Base-by-base conservation (phyloP, 2,113 vertebrate species). In the Octodon degus region DNA sequence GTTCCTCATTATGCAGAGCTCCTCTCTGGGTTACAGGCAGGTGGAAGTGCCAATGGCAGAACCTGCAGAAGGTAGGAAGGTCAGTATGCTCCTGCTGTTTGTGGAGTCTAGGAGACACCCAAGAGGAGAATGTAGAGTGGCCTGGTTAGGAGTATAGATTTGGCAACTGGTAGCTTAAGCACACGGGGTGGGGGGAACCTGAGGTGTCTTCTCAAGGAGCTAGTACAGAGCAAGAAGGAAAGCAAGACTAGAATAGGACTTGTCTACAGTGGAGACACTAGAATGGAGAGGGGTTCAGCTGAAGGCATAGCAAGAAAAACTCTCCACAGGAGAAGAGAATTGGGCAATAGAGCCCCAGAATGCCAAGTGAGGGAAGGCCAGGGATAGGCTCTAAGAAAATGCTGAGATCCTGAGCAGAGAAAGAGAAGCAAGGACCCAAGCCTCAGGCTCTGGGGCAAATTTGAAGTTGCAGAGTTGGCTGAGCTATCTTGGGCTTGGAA, bases 151-250 rank as follows among this genome's bases (percentile, higher is more conserved):
- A 79, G 53, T 4, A 70, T 50, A 58, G 82, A 32, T 47, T 5
- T 72, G 74, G 67, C 27, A 43, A 16, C 53, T 43, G 53, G 60
- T 30, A 34, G 85, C 62, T 67, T 30, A 74, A 50, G 58, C 70
- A 16, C 55, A 5, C 32, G 13, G 0, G 30, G 12, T 43, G 7
- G 1, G n/a, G 16, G 17, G 9, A 17, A 43, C 10, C 7, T 6
- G n/a, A 68, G 50, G 19, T 25, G 20, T 32, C 62, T 67, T 34
- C 58, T 50, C 84, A 40, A 37, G 43, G 25, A 82, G 24, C 60
- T 40, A 27, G 62, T 43, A 13, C 17, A 24, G 32, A 89, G 32
- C 55, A 65, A 76, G 50, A 30, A 43, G 19, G 65, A 50, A 94
- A 65, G 86, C 67, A 37, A 68, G 79, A 30, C 50, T 40, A 30